Evolutionary conservation across 2,888 invertebrate species (phyloP), one percentile per base, ranked within the genome.

Genomic region (Cerceris rybyensis): DNA sequence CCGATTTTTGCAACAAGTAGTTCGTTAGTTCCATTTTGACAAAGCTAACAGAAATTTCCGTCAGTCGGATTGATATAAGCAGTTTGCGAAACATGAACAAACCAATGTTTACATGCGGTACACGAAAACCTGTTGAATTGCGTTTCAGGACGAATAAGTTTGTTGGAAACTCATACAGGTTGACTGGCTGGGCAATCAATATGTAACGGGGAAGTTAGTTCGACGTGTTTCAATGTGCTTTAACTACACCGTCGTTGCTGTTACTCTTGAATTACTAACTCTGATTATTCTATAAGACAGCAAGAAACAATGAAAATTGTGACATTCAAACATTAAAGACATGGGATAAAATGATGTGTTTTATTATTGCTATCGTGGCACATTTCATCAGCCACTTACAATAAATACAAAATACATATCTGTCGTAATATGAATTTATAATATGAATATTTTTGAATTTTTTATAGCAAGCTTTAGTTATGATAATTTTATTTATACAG

Each of bases 121-220:
- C 85, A 83, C 80, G 78, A 82, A 79, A 77, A 85, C 85, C 85
- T 85, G 85, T 85, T 85, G 85, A 85, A 86, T 85, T 66, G 78
- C 81, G 78, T 80, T 84, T 84, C 76, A 61, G 65, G 75, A 70
- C 60, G 84, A 80, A 83, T 86, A 86, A 85, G 85, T 86, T 86
- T 82, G 80, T 75, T 75, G 73, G 80, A 75, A 86, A 86, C 80
- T 86, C 83, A 76, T 79, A 79, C 79, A 81, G 83, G 79, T 64
- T 70, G 64, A 71, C 68, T 59, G 58, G 64, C 46, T 43, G 81
- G 70, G 58, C 81, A 80, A 85, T 85, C 85, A 78, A 85, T 85
- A 80, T 82, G 86, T 83, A 85, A 76, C 81, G 42, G 75, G 63
- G 59, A 78, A 85, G 80, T 82, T 83, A 72, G 82, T 83, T 73